Evolutionary conservation across 2,888 invertebrate genomes (phyloP), one percentile per base, ranked within the genome.

Genomic region (Stenodema calcarata): DNA sequence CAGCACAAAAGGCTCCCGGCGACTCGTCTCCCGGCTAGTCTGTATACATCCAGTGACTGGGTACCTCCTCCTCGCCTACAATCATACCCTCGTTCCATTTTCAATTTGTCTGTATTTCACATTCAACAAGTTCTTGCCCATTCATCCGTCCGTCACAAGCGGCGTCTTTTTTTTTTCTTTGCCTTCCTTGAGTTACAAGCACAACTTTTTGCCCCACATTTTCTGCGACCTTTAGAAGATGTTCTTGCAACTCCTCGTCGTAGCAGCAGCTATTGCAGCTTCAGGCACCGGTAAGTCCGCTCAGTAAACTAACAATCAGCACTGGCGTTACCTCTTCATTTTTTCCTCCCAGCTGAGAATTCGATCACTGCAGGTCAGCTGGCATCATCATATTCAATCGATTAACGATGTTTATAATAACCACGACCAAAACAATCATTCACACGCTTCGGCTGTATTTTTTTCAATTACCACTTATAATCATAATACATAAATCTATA

Each of bases 211-310:
- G 0, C 23, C 23, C 62, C 6, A 2, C 62, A 18, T 62, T 11
- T 23, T 23, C 23, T 11, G 62, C 62, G 62, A 27, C 3, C n/a
- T n/a, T 16, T 14, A 23, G 23, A 44, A 78, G 18, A 78, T 78
- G 78, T 44, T 78, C 44, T n/a, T 42, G 44, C 78, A 42, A 18
- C 30, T 78, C 23, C 44, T 78, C 44, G 14, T 78, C 78, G 44
- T 78, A 30, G 44, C 44, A 16, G 78, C 44, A 16, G 78, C 78
- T 14, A 44, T 78, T 1, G 78, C 78, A 2, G 78, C 78, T 42
- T 78, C 44, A 1, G 78, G 78, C 30, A 78, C 78, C 78, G 78
- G 78, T 78, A 78, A 78, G 78, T 78, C 27, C 30, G 41, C 73
- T 12, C 54, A 1, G 16, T 54, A 7, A 3, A 62, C 18, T 62